Conservation (phyloP, 2,797 vertebrate species). For the Syngnathus rostellatus region DNA sequence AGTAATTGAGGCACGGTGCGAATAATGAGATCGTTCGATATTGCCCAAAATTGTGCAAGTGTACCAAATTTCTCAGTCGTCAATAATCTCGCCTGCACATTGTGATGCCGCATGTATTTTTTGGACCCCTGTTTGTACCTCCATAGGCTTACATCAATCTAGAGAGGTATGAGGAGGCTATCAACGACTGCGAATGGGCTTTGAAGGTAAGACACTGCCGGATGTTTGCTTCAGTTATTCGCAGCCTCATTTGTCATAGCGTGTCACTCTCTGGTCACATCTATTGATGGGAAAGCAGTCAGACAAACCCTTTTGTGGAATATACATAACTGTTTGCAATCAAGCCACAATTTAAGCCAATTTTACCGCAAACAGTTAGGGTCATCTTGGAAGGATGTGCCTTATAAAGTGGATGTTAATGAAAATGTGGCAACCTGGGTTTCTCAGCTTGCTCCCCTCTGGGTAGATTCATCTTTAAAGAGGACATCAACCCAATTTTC, state of each 20-base stretch:
- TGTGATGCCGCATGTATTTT: background rate
- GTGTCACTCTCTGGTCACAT: background rate
- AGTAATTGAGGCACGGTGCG: background rate
- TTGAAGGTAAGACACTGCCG: constrained; percentile 75
- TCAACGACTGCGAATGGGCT: constrained; percentile 88
- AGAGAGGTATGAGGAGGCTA: constrained; percentile 73
- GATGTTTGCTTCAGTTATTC: constrained; percentile 17
- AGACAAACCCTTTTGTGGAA: background rate
- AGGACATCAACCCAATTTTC: too few species aligned
- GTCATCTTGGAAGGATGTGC: background rate
- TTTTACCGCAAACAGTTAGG: background rate
- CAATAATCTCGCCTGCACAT: constrained; percentile 5
- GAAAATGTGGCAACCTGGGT: too few species aligned
- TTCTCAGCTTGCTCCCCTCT: background rate
- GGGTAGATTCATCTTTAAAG: too few species aligned
- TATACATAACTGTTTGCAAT: background rate
- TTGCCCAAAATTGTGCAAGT: background rate
- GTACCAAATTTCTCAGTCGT: background rate
- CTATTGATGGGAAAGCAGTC: background rate
- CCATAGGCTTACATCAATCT: constrained; percentile 81
- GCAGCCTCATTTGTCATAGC: constrained; percentile 30
- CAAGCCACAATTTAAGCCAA: background rate
- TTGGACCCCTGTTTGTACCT: constrained; percentile 17
- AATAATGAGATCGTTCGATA: background rate
- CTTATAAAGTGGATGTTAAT: background rate